These are phyloP conservation scores for Watersipora subatra DNA, from an alignment of 1,140 invertebrate species.

Conservation along the genomic window DNA sequence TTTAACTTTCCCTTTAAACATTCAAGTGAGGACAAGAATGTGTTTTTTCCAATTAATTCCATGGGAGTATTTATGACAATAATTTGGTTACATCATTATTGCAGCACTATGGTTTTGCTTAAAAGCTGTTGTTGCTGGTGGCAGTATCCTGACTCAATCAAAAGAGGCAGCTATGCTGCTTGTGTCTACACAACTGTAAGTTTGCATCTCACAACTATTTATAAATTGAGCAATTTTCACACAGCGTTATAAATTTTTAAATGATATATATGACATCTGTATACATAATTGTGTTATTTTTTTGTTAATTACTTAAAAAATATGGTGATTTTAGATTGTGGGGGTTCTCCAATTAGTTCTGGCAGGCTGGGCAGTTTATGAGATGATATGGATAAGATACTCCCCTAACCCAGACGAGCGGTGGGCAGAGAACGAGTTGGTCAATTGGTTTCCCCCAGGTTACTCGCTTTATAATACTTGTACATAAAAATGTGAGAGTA, in stretches of 20 bases:
- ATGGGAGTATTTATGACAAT: no score
- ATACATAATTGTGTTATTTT: not conserved
- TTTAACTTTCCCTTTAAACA: not conserved
- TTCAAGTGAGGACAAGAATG: not conserved
- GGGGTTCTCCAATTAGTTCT: not conserved
- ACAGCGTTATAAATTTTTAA: not conserved
- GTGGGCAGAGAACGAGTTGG: not conserved
- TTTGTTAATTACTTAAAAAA: not conserved
- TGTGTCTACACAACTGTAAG: not conserved
- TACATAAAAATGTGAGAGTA: not conserved
- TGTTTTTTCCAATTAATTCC: not conserved
- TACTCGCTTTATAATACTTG: not conserved
- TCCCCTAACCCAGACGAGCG: not conserved
- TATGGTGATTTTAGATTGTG: not conserved
- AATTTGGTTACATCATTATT: no score
- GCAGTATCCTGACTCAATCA: not conserved
- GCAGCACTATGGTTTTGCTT: not conserved
- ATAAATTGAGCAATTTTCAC: no score
- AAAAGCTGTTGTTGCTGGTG: not conserved
- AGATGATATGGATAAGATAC: not conserved
- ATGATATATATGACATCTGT: not conserved
- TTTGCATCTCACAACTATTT: not conserved
- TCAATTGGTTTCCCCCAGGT: not conserved
- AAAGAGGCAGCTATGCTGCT: not conserved
- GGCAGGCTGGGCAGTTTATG: not conserved